Evolutionary conservation across 2,113 vertebrate species (phyloP), one percentile per base, ranked within the genome.

Genomic region (Labeo rohita): DNA sequence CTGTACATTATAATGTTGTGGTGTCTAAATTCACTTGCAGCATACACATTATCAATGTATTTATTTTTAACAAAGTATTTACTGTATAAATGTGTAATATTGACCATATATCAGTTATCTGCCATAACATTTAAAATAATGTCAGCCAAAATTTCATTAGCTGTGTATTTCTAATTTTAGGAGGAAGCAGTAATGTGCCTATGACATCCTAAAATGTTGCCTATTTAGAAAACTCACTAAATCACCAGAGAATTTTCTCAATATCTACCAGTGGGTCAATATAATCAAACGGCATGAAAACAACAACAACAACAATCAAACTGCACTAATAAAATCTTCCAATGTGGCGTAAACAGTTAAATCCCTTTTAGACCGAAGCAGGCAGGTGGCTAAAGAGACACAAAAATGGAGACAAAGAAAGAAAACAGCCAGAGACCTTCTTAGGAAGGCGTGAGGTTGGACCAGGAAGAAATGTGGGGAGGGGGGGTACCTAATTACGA

Each of bases 401-500:
- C 90, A 93, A 45, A 76, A 74, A 39, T 13, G 28, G 10, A 72
- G 36, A 75, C 28, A n/a, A 66, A 77, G 23, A 70, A 80, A 85
- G 63, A 74, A 75, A 76, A 77, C 16, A 80, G 52, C 49, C 49
- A 56, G 80, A 82, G 78, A 84, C 23, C 76, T 83, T 52, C 61
- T 70, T 47, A 89, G 47, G 36, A 77, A 76, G 50, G 88, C 85
- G 83, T 85, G 88, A 88, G 83, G 45, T 36, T 70, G 16, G 45
- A 80, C 63, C 73, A 88, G 90, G 49, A 92, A 61, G 86, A 91
- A 86, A n/a, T 56, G n/a, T 16, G 15, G 49, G 88, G 86, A 56
- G 90, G 86, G 87, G 77, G 76, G 66, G 66, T 0, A 89, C 87
- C 89, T 91, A 93, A 93, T 94, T 92, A 91, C 89, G 91, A 85